Base-by-base conservation (phyloP, 2,113 vertebrate genomes). In the Melierax canorus region DNA sequence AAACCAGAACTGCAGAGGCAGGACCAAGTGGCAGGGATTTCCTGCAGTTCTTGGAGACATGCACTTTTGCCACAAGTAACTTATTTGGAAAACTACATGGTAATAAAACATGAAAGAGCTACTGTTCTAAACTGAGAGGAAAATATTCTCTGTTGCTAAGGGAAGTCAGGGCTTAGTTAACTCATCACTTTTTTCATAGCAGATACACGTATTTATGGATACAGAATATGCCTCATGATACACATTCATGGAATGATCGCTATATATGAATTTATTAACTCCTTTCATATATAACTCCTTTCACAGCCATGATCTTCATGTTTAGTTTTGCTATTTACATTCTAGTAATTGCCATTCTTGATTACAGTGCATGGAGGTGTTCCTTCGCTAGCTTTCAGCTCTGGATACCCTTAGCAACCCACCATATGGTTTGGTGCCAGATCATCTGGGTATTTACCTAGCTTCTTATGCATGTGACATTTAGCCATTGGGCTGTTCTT, bases 91-190 rank as follows among this genome's bases (percentile, higher is more conserved):
- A 87, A 81, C 51, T 63, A 22, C 11, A 26, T 22, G 21, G 30
- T 59, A 82, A 91, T 46, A 90, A 77, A 86, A 8, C n/a, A 53
- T 30, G 48, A 69, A 93, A 59, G 38, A 82, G 11, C 46, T 63
- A 45, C 76, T 80, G 38, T 45, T 96, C 72, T 92, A 93, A 95
- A 84, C 82, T 14, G 41, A 63, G 68, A 88, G 30, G 64, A 86
- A 91, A 94, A 93, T 63, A 84, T 55, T 72, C 86, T 92, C 88
- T 84, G 95, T 92, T 94, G 95, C 97, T 94, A 97, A 84, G 96
- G 63, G 56, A 88, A 96, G 58, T 67, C 56, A 68, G 38, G 68
- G 45, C 75, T 92, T 78, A 62, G 68, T 77, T 90, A 96, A 66
- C 36, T 87, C 60, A 55, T 32, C n/a, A 38, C 29, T 88, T 86